These are phyloP conservation scores for Pseudorectes ferrugineus DNA, from an alignment of 2,113 vertebrate species.

Conservation along the genomic window DNA sequence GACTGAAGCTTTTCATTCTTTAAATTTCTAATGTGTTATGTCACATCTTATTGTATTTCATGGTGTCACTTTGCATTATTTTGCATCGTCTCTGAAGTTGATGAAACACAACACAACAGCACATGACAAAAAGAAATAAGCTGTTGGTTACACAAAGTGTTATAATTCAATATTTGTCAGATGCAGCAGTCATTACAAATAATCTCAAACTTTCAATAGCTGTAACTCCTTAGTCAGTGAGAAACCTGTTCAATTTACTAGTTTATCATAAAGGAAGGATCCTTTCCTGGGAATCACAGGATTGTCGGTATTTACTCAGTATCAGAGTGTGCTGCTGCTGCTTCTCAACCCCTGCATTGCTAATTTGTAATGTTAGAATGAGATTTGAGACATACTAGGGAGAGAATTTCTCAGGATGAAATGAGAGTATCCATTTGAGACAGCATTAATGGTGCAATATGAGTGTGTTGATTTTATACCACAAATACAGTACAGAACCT, in stretches of 20 bases:
- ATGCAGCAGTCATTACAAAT: background rate
- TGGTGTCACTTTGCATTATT: constrained; percentile 42
- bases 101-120: constrained; percentile 43
- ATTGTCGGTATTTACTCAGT: background rate
- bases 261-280: background rate
- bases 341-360: background rate
- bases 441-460: background rate
- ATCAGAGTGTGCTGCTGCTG: background rate
- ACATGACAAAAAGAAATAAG: constrained; percentile 3
- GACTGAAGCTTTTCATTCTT: constrained; percentile 52
- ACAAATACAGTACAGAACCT: background rate
- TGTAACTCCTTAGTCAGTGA: background rate
- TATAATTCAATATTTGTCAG: background rate
- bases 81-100: background rate
- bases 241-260: background rate
- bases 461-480: constrained; percentile 2
- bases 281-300: background rate
- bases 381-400: background rate
- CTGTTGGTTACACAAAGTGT: background rate
- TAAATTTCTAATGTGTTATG: constrained; percentile 59
- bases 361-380: constrained; percentile 22
- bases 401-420: constrained; percentile 23
- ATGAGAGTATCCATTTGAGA: constrained; percentile 1
- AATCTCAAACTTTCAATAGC: background rate
- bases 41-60: constrained; percentile 53